These are phyloP conservation scores for Tiaroga cobitis DNA, from an alignment of 2,797 vertebrate species.

Conservation along the genomic window DNA sequence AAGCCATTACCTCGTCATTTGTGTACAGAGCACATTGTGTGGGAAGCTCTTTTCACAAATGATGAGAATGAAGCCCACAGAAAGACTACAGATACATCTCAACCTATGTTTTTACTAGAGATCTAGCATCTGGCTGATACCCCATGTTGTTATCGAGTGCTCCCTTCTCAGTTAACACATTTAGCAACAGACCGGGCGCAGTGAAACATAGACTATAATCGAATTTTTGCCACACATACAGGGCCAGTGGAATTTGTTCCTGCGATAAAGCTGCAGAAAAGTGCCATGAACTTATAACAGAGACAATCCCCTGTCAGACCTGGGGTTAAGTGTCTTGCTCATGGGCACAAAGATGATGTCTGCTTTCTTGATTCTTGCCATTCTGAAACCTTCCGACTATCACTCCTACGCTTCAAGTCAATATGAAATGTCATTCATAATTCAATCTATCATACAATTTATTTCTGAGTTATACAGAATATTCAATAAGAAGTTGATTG, in stretches of 20 bases:
- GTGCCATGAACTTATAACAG: neutral
- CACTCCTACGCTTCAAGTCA: neutral
- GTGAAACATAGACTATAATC: slow-evolving; percentile 11
- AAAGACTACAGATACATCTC: slow-evolving; percentile 31
- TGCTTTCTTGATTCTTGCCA: neutral
- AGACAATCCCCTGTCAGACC: slow-evolving; percentile 5
- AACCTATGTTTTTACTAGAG: slow-evolving; percentile 34
- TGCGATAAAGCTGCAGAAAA: neutral
- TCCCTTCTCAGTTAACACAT: slow-evolving; percentile 16
- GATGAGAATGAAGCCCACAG: slow-evolving; percentile 57
- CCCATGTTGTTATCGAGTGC: slow-evolving; percentile 29
- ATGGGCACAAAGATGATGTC: neutral
- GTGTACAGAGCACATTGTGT: slow-evolving; percentile 67
- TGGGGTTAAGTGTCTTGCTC: slow-evolving; percentile 13
- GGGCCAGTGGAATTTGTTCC: neutral
- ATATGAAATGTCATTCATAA: neutral
- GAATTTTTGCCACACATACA: neutral
- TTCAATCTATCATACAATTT: neutral
- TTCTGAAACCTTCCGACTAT: neutral
- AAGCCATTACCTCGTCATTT: slow-evolving; percentile 34
- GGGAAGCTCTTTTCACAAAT: slow-evolving; percentile 61
- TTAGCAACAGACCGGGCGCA: neutral
- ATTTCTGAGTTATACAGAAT: slow-evolving; percentile 2
- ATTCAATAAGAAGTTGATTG: neutral
- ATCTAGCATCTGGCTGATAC: neutral